phyloP scores from a whole-genome alignment of 2,888 invertebrate genomes.

The Caenorhabditis panamensis region DNA sequence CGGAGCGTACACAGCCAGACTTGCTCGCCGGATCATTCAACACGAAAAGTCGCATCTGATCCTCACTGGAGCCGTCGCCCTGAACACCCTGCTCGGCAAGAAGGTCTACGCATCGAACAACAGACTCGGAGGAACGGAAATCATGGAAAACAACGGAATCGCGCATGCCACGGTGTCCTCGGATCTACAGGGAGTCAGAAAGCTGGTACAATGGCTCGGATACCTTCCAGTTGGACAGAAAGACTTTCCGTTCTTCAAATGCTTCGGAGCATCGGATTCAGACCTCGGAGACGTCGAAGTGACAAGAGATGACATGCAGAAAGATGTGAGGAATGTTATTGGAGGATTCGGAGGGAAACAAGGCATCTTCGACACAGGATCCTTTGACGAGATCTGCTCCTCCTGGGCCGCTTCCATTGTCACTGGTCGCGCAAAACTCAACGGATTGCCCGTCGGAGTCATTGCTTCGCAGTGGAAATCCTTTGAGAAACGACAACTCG shows the following conservation, averaged over 20 bases:
- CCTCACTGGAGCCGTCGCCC: constrained; percentile 90
- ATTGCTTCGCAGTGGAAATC: constrained; percentile 97
- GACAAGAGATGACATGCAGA: constrained; percentile 44
- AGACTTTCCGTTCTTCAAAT: constrained; percentile 55
- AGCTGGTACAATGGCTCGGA: constrained; percentile 92
- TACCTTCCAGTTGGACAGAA: constrained; percentile 88
- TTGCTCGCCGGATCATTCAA: constrained; percentile 90
- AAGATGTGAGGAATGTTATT: constrained; percentile 38
- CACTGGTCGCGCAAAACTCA: constrained; percentile 90
- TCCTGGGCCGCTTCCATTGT: constrained; percentile 98
- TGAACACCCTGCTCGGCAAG: constrained; percentile 86
- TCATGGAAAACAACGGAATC: constrained; percentile 98
- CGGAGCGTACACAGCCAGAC: constrained; percentile 95
- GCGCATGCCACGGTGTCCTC: constrained; percentile 92
- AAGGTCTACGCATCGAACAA: constrained; percentile 98
- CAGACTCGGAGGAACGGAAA: constrained; percentile 95
- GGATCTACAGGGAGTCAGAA: constrained; percentile 88
- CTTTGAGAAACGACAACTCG: constrained; percentile 94
- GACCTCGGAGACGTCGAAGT: constrained; percentile 32
- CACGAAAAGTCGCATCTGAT: constrained; percentile 90
- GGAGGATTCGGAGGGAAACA: constrained; percentile 73
- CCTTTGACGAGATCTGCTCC: constrained; percentile 91
- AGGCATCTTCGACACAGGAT: constrained; percentile 92
- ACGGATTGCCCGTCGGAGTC: constrained; percentile 97
- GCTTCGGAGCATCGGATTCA: background rate